A percentile compares a stretch with the other conserved stretches of the same genome.
Evolutionary conservation across 2,113 vertebrate species (phyloP).

Genomic region (Aegithalos caudatus): DNA sequence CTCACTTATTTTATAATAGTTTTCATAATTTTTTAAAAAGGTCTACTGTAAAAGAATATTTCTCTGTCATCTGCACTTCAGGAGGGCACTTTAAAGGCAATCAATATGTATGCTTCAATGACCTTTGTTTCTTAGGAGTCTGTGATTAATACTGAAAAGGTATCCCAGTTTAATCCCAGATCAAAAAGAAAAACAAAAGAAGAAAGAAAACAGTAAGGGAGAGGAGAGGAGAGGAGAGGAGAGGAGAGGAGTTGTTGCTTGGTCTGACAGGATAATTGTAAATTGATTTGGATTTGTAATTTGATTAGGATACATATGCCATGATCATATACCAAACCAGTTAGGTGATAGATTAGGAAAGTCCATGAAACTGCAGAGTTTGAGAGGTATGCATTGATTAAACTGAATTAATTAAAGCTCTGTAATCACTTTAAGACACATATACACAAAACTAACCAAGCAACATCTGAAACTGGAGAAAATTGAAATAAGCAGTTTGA

Average conservation of each 20-base stretch:
- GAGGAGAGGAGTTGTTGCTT: too few relatives aligned
- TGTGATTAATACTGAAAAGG: neutral
- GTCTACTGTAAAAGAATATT: neutral
- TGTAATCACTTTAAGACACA: neutral
- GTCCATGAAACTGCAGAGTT: neutral
- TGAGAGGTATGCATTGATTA: neutral
- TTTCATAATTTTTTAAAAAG: neutral
- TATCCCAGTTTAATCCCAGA: neutral
- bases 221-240: too few relatives aligned
- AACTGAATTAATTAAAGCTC: neutral
- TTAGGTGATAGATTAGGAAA: neutral
- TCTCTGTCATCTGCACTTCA: neutral
- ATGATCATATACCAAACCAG: rapidly evolving
- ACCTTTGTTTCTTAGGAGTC: neutral
- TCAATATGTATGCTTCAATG: neutral
- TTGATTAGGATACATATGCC: neutral
- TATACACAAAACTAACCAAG: neutral
- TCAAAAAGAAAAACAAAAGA: neutral
- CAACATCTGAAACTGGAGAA: neutral
- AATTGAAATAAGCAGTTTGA: neutral
- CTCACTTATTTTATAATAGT: neutral
- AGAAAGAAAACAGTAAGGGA: neutral
- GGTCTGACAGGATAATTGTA: neutral
- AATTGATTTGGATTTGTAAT: neutral
- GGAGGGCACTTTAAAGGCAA: neutral